Percentiles rank a stretch among this genome's conserved stretches.
phyloP scores from a whole-genome alignment of 2,113 vertebrate species.

The Paralichthys olivaceus region DNA sequence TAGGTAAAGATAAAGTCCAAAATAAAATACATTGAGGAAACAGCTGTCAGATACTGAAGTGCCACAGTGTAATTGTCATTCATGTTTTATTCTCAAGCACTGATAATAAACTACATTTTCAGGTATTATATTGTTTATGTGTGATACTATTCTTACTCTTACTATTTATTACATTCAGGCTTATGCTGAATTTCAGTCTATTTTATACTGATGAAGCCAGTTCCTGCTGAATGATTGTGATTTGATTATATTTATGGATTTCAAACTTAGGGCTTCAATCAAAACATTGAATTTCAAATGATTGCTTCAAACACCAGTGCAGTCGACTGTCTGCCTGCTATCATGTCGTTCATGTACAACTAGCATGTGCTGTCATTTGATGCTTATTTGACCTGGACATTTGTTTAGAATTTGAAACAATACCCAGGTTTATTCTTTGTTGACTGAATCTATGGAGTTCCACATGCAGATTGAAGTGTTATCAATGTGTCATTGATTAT shows the following conservation, averaged over 20 bases:
- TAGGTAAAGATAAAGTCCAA: neutral
- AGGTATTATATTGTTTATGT: neutral
- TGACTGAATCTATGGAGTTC: too few species aligned
- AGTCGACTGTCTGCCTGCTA: too few species aligned
- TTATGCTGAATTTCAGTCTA: neutral
- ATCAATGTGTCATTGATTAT: too few species aligned
- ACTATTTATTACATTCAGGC: neutral
- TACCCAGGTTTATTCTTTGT: too few species aligned
- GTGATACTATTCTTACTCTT: neutral
- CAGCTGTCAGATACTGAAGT: neutral
- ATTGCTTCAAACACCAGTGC: too few species aligned
- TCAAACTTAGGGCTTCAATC: neutral
- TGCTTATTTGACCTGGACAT: too few species aligned
- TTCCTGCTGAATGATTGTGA: neutral
- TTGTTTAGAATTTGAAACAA: too few species aligned
- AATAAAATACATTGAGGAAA: neutral
- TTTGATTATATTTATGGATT: neutral
- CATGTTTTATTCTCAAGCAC: conserved; percentile 4
- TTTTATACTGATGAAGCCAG: neutral
- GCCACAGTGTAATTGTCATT: conserved; percentile 9
- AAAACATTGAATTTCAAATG: neutral
- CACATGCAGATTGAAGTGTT: too few species aligned
- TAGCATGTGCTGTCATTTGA: too few species aligned
- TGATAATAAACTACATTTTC: neutral
- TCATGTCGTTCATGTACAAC: neutral